A percentile compares a stretch with the other conserved stretches of the same genome.
Evolutionary conservation across 2,113 vertebrate species (phyloP).

Genomic region (Xenotilapia leptura): DNA sequence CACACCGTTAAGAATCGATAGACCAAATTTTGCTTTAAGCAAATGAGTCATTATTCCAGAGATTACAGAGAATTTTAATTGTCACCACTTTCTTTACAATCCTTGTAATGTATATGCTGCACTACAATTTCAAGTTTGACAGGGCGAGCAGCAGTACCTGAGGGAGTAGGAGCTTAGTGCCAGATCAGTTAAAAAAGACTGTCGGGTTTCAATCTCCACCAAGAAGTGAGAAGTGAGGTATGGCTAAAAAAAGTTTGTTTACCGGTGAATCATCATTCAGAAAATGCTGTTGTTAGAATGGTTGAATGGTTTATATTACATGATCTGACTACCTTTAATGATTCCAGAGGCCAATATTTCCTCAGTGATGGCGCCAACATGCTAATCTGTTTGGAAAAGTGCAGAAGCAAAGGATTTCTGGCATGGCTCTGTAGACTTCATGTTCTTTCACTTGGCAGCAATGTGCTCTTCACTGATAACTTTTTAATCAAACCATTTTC

Average conservation of each 20-base stretch:
- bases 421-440: background rate
- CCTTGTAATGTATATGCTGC: background rate
- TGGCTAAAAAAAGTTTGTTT: background rate
- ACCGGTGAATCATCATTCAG: background rate
- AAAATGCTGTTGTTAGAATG: background rate
- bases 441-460: constrained; percentile 4
- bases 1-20: background rate
- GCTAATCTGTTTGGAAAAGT: background rate
- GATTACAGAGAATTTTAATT: background rate
- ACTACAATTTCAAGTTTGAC: background rate
- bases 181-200: background rate
- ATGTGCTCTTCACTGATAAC: background rate
- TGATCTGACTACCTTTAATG: background rate
- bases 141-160: background rate
- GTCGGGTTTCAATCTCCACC: background rate
- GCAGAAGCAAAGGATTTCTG: background rate
- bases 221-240: background rate
- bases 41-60: background rate
- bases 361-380: background rate
- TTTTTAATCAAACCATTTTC: constrained; percentile 17
- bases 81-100: background rate
- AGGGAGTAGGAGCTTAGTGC: background rate
- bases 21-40: background rate
- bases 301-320: background rate
- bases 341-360: background rate